These are phyloP conservation scores for Priocnemis perturbator DNA, from an alignment of 2,888 invertebrate genomes.

Conservation along the genomic window DNA sequence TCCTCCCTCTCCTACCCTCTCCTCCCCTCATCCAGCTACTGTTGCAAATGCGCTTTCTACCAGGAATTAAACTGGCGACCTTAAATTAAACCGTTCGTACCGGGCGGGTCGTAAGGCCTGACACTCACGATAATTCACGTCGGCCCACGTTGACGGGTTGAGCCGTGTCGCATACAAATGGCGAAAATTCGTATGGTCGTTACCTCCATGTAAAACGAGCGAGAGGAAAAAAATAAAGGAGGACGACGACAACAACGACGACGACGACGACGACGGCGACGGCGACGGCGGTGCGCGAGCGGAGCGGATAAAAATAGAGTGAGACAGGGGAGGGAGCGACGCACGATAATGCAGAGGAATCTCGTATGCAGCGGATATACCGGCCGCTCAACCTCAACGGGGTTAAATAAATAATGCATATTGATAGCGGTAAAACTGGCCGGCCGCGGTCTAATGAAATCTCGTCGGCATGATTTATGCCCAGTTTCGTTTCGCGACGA, in stretches of 20 bases:
- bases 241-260: conserved; percentile 34
- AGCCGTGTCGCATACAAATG: conserved; percentile 68
- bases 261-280: conserved; percentile 33
- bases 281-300: conserved; percentile 23
- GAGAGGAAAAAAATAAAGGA: conserved; percentile 28
- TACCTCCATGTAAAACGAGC: conserved; percentile 41
- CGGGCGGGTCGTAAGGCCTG: conserved; percentile 62
- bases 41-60: conserved; percentile 65
- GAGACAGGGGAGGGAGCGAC: neutral
- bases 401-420: conserved; percentile 30
- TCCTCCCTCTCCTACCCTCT: neutral
- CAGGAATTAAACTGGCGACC: conserved; percentile 69
- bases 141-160: conserved; percentile 62
- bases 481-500: conserved; percentile 23
- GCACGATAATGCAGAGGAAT: conserved; percentile 1
- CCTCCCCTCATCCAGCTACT: conserved; percentile 37
- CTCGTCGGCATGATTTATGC: neutral
- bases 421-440: neutral
- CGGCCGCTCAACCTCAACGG: conserved; percentile 16
- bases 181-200: conserved; percentile 66
- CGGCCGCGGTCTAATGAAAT: neutral
- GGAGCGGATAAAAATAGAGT: conserved; percentile 8
- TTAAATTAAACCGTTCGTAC: conserved; percentile 71
- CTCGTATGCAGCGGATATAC: conserved; percentile 32
- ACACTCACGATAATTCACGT: conserved; percentile 72